Conservation (phyloP, 2,888 invertebrate genomes). For the Dasysyrphus tricinctus region DNA sequence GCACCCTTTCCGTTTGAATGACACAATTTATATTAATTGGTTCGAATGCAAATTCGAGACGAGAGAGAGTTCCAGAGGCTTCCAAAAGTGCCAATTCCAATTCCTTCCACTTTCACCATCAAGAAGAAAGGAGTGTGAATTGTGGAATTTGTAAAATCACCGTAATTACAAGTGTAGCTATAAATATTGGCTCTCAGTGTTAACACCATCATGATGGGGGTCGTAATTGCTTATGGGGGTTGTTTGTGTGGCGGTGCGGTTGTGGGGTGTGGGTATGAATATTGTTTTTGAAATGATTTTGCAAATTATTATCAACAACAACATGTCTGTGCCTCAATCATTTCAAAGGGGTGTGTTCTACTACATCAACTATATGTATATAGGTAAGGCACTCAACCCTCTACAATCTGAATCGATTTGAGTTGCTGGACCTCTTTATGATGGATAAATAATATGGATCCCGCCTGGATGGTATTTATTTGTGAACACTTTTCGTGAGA, state of each 20-base stretch:
- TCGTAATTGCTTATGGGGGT: conserved; percentile 47
- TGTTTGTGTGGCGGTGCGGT: no score
- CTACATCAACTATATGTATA: not conserved
- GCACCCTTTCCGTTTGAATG: conserved; percentile 74
- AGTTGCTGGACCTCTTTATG: conserved; percentile 58
- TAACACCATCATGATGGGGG: conserved; percentile 31
- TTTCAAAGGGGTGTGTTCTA: conserved; percentile 4
- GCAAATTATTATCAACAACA: conserved; percentile 42
- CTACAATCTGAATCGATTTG: conserved; percentile 13
- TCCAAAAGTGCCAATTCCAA: not conserved
- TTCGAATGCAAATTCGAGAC: conserved; percentile 67
- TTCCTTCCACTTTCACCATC: not conserved
- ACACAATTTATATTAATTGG: conserved; percentile 75
- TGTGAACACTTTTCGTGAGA: conserved; percentile 46
- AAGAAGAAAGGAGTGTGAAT: conserved; percentile 32
- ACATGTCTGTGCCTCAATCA: conserved; percentile 30
- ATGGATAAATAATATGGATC: conserved; percentile 34
- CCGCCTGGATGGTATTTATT: conserved; percentile 14
- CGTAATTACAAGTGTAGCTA: conserved; percentile 70
- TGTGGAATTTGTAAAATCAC: conserved; percentile 67
- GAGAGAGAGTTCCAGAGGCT: not conserved
- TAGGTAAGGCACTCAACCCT: not conserved
- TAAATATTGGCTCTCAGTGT: conserved; percentile 54
- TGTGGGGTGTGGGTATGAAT: conserved; percentile 6
- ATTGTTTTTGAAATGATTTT: conserved; percentile 67